Conservation (phyloP, 64 coral and sea anemone species). For the Pocillopora verrucosa region DNA sequence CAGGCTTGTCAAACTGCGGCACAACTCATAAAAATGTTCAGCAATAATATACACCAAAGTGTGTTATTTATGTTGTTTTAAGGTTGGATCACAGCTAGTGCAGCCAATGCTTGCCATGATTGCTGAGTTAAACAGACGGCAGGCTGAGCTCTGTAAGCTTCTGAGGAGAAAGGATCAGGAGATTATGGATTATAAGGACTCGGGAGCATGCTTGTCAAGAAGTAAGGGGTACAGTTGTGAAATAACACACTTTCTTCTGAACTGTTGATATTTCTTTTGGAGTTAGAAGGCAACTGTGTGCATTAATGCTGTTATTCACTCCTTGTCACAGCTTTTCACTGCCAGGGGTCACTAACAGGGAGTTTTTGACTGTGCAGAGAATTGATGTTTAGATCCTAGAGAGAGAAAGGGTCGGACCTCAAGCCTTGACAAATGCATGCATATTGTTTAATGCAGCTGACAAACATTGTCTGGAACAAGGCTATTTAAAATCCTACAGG, state of each 20-base stretch:
- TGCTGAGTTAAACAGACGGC: conserved; percentile 59
- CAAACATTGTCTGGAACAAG: too few relatives aligned
- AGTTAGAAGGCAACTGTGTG: neutral
- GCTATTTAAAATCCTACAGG: too few relatives aligned
- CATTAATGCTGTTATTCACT: too few relatives aligned
- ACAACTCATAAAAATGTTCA: too few relatives aligned
- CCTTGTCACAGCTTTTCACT: too few relatives aligned
- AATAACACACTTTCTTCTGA: neutral
- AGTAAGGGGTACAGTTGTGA: conserved; percentile 21
- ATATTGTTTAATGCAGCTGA: too few relatives aligned
- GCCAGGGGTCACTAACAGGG: too few relatives aligned
- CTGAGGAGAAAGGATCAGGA: conserved; percentile 81
- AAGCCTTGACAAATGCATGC: too few relatives aligned
- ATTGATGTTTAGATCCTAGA: neutral
- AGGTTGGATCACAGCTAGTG: conserved; percentile 47
- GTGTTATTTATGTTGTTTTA: neutral
- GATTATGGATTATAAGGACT: conserved; percentile 81
- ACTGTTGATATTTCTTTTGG: neutral
- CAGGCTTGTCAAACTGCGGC: too few relatives aligned
- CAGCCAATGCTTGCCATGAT: conserved; percentile 81
- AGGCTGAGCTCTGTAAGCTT: conserved; percentile 52
- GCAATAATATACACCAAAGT: too few relatives aligned
- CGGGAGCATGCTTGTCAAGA: conserved; percentile 68
- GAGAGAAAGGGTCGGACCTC: too few relatives aligned
- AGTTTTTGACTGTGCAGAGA: neutral